A percentile compares a stretch with the other conserved stretches of the same genome.
These are phyloP conservation scores for Entomyzon cyanotis DNA, from an alignment of 2,113 vertebrate genomes.

Conservation along the genomic window DNA sequence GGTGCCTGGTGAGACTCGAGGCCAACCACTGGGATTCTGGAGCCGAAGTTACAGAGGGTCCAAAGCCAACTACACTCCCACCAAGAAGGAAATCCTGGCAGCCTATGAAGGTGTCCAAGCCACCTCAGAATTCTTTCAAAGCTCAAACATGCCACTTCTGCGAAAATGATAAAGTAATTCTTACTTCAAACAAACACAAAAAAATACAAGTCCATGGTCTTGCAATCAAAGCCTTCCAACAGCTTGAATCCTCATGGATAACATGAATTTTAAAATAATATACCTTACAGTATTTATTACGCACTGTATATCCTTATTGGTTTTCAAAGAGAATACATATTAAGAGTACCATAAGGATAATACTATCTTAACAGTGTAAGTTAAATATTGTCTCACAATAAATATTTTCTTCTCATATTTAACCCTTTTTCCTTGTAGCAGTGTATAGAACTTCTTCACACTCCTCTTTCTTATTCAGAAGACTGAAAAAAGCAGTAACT, in stretches of 20 bases:
- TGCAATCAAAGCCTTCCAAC: background rate
- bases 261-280: background rate
- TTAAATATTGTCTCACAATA: background rate
- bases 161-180: background rate
- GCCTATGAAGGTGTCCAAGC: no score
- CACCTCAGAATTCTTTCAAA: background rate
- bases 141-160: background rate
- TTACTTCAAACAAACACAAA: background rate
- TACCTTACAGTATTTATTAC: background rate
- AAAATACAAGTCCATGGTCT: background rate
- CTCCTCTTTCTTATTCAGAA: background rate
- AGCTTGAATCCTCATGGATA: background rate
- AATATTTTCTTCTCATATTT: background rate
- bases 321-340: background rate
- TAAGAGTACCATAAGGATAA: background rate
- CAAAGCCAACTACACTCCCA: no score
- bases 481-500: background rate
- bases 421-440: background rate
- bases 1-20: no score
- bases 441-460: background rate
- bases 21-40: no score
- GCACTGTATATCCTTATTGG: background rate
- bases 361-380: background rate
- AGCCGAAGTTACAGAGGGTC: no score
- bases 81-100: no score